These are phyloP conservation scores for Aradophagus sp. DNA, from an alignment of 1,140 invertebrate genomes.

Conservation along the genomic window DNA sequence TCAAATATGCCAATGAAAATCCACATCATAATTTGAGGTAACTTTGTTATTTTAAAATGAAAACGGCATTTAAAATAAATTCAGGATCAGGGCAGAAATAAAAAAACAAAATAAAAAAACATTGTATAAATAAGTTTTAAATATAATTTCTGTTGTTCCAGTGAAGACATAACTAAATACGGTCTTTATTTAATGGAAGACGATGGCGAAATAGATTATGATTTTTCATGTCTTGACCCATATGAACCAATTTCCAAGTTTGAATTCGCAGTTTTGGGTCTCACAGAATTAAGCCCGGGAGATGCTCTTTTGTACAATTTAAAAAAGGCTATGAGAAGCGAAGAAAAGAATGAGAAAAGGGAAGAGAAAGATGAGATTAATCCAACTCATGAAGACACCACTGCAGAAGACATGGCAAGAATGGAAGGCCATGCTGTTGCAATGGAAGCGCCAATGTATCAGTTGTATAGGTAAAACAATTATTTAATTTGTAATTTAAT, in stretches of 20 bases:
- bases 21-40: conserved; percentile 77
- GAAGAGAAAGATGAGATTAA: conserved; percentile 69
- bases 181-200: conserved; percentile 95
- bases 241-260: conserved; percentile 93
- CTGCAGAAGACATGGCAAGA: conserved; percentile 75
- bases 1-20: conserved; percentile 78
- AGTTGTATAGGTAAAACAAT: conserved; percentile 82
- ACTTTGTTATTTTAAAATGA: conserved; percentile 30
- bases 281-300: conserved; percentile 81
- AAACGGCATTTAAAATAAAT: too few relatives aligned
- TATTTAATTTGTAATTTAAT: too few relatives aligned
- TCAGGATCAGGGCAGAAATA: too few relatives aligned
- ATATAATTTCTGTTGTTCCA: too few relatives aligned
- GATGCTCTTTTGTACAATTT: conserved; percentile 68
- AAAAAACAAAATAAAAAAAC: too few relatives aligned
- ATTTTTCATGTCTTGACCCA: conserved; percentile 92
- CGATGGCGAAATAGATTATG: conserved; percentile 95
- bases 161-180: conserved; percentile 80
- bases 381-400: conserved; percentile 61
- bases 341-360: conserved; percentile 43
- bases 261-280: conserved; percentile 91
- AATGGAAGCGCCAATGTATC: conserved; percentile 88
- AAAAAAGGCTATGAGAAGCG: conserved; percentile 27
- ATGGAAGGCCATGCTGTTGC: conserved; percentile 83
- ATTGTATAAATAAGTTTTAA: too few relatives aligned